phyloP scores from a whole-genome alignment of 1,140 invertebrate genomes.

The Bombus turneri region DNA sequence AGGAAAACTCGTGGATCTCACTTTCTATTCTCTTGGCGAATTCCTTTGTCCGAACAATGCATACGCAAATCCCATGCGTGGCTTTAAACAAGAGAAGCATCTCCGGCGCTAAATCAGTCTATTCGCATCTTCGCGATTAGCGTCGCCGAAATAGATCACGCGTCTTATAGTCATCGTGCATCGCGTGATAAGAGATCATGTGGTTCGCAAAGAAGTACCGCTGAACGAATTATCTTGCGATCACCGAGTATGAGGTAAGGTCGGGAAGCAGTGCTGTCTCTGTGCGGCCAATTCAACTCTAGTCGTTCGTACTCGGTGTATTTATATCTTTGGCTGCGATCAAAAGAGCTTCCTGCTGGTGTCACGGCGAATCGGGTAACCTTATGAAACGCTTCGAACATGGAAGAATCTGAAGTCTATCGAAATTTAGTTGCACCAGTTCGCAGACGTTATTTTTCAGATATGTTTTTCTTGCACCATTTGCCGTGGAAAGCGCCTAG shows the following conservation, averaged over 20 bases:
- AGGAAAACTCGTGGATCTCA: neutral
- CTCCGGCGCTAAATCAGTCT: too few relatives aligned
- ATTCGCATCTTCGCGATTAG: too few relatives aligned
- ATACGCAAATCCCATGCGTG: neutral
- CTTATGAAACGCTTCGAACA: neutral
- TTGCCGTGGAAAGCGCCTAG: too few relatives aligned
- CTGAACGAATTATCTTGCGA: too few relatives aligned
- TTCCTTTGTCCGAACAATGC: neutral
- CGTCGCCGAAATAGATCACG: too few relatives aligned
- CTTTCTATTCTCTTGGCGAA: neutral
- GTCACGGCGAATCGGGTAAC: neutral
- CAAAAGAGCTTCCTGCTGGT: conserved; percentile 3
- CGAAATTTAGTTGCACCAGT: neutral
- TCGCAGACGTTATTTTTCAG: neutral
- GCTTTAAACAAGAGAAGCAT: too few relatives aligned
- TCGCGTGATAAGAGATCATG: too few relatives aligned
- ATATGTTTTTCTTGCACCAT: neutral
- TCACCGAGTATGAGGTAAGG: neutral
- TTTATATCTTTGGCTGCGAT: conserved; percentile 46
- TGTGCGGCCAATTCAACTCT: conserved; percentile 5
- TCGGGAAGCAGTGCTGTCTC: neutral
- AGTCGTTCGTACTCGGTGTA: conserved; percentile 8
- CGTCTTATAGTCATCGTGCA: too few relatives aligned
- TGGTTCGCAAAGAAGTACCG: too few relatives aligned
- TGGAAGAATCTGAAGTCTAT: neutral